Conservation (phyloP, 92 coral and sea anemone genomes). For the Siderastrea radians region DNA sequence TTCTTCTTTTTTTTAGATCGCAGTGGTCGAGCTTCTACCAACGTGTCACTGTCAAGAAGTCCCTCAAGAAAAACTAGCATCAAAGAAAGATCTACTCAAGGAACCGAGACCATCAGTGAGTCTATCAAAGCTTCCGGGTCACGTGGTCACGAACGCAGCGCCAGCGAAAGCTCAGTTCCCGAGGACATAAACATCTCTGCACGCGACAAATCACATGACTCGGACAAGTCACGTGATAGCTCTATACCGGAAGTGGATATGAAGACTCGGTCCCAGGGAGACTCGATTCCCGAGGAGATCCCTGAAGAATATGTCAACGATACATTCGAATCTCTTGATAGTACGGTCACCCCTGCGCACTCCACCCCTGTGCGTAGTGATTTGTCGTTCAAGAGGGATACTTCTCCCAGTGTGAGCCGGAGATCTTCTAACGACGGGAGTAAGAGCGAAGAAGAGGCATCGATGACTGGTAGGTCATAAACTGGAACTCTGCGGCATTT, state of each 20-base stretch:
- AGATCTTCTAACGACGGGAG: slow-evolving; percentile 77
- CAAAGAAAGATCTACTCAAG: slow-evolving; percentile 37
- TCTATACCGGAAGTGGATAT: slow-evolving; percentile 82
- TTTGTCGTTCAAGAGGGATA: slow-evolving; percentile 49
- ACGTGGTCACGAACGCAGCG: slow-evolving; percentile 62
- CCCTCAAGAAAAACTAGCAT: slow-evolving; percentile 35
- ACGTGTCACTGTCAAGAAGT: slow-evolving; percentile 34
- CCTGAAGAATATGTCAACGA: slow-evolving; percentile 86
- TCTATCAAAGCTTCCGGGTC: slow-evolving; percentile 27
- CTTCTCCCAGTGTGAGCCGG: slow-evolving; percentile 59
- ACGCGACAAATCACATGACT: slow-evolving; percentile 49
- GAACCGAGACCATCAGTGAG: slow-evolving; percentile 31
- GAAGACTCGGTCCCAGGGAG: slow-evolving; percentile 68
- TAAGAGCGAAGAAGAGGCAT: slow-evolving; percentile 84
- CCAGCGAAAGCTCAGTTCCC: slow-evolving; percentile 80
- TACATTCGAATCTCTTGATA: slow-evolving; percentile 92
- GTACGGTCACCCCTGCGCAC: slow-evolving; percentile 74
- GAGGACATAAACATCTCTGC: slow-evolving; percentile 73
- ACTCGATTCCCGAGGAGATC: slow-evolving; percentile 78
- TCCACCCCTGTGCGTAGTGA: slow-evolving; percentile 82
- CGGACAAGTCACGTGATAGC: slow-evolving; percentile 79
- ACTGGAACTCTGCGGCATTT: not conserved
- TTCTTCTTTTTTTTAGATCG: not conserved
- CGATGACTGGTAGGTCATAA: slow-evolving; percentile 81
- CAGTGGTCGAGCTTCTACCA: slow-evolving; percentile 27